These are phyloP conservation scores for Pheosia tremula DNA, from an alignment of 2,888 invertebrate genomes.

Conservation along the genomic window DNA sequence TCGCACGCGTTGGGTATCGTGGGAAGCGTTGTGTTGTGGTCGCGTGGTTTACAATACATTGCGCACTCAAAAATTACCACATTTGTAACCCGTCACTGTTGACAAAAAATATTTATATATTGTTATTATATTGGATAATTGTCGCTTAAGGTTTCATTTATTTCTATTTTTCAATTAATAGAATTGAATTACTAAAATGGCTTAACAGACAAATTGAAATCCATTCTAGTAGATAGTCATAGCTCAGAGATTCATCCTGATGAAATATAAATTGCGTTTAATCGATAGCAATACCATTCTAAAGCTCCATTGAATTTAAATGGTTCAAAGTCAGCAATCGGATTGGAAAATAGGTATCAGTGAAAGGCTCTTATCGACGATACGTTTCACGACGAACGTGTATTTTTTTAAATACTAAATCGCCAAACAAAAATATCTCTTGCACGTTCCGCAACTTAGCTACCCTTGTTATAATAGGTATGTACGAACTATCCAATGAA, in stretches of 20 bases:
- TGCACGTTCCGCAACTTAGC: too few species aligned
- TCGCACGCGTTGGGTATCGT: too few species aligned
- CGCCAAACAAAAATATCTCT: too few species aligned
- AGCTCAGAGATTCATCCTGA: neutral
- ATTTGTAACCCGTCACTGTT: too few species aligned
- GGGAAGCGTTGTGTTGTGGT: too few species aligned
- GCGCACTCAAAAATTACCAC: too few species aligned
- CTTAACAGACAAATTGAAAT: neutral
- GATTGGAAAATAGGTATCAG: neutral
- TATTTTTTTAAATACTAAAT: neutral
- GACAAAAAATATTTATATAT: too few species aligned
- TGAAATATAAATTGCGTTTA: constrained; percentile 17
- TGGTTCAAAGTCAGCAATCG: constrained; percentile 8
- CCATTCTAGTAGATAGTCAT: constrained; percentile 4
- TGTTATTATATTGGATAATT: too few species aligned
- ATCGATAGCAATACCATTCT: constrained; percentile 24
- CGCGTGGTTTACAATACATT: too few species aligned
- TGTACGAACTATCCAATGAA: too few species aligned
- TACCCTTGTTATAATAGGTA: too few species aligned
- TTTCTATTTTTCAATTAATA: neutral
- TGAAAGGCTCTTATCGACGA: neutral
- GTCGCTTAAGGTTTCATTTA: too few species aligned
- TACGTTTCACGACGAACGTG: neutral
- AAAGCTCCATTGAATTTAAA: constrained; percentile 30
- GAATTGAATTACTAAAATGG: neutral